Evolutionary conservation across 1,140 invertebrate species (phyloP), one percentile per base, ranked within the genome.

Genomic region (Diachasma alloeum): DNA sequence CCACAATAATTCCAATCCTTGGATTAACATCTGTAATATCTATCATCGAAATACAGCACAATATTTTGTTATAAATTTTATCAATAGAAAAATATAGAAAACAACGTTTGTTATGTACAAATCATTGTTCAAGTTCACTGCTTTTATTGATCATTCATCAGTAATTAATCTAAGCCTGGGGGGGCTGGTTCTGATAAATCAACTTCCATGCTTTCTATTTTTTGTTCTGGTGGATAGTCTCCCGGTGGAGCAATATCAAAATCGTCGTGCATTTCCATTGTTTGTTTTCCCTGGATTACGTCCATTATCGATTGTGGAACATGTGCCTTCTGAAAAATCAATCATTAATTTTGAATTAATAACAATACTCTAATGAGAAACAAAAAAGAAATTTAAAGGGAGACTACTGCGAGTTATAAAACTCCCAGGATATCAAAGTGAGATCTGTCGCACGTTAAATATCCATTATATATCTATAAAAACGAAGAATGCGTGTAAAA

Each of bases 281-380:
- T 74, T 19, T 80, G 79, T 81, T 87, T 88, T 81, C 86, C 89
- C 72, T 87, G 83, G 56, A 89, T 84, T 37, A 92, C 89, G 81
- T 92, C 91, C 89, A 92, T 90, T 72, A 92, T 88, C 48, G 89
- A 86, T 79, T 90, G 88, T 36, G 92, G 87, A 83, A 93, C 90
- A 76, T 92, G 91, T 10, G 91, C 87, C 82, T 91, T 90, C 90
- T 92, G 81, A 44, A 84, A 78, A 63, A 53, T 19, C 75, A 74
- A 63, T 39, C 72, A 48, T 13, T 74, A 74, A 63, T 31, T 73
- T 78, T 53, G 67, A 36, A 48, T 48, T 13, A 76, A 37, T 9
- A 5, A 37, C 4, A 37, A 37, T 37, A 5, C 36, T 37, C 36
- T 9, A 9, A 37, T 37, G 9, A 37, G 36, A 37, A 37, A 37